A percentile compares a stretch with the other conserved stretches of the same genome.
phyloP scores from a whole-genome alignment of 2,113 vertebrate species.

The Notothenia rossii region DNA sequence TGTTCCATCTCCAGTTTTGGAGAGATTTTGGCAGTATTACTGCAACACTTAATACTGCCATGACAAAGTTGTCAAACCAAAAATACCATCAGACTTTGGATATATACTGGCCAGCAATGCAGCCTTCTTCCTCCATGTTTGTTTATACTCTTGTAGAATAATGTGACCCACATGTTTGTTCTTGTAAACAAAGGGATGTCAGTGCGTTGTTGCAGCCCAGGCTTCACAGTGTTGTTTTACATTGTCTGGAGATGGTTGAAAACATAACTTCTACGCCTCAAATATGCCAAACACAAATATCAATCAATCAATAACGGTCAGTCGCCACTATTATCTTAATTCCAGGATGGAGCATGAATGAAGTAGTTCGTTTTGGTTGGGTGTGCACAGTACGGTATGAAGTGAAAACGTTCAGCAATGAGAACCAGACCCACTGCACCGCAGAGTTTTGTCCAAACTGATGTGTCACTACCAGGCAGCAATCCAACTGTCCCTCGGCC shows the following conservation, averaged over 20 bases:
- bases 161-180: slow-evolving; percentile 42
- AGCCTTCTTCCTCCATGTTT: slow-evolving; percentile 32
- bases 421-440: slow-evolving; percentile 33
- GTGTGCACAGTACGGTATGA: slow-evolving; percentile 40
- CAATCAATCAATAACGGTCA: slow-evolving; percentile 11
- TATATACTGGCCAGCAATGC: slow-evolving; percentile 12
- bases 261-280: slow-evolving; percentile 27
- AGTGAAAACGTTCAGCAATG: slow-evolving; percentile 53
- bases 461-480: slow-evolving; percentile 43
- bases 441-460: slow-evolving; percentile 26
- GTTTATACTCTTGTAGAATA: slow-evolving; percentile 42
- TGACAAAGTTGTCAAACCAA: slow-evolving; percentile 24
- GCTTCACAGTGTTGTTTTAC: slow-evolving; percentile 18
- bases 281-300: slow-evolving; percentile 18
- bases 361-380: background rate
- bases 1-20: background rate
- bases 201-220: background rate
- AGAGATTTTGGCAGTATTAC: background rate
- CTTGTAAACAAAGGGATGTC: slow-evolving; percentile 26
- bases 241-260: slow-evolving; percentile 12
- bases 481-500: slow-evolving; percentile 30
- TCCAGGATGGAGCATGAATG: slow-evolving; percentile 6
- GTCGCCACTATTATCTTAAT: background rate
- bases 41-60: slow-evolving; percentile 4
- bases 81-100: slow-evolving; percentile 23